Evolutionary conservation across 2,888 invertebrate genomes (phyloP), one percentile per base, ranked within the genome.

Genomic region (Girardia tigrina): DNA sequence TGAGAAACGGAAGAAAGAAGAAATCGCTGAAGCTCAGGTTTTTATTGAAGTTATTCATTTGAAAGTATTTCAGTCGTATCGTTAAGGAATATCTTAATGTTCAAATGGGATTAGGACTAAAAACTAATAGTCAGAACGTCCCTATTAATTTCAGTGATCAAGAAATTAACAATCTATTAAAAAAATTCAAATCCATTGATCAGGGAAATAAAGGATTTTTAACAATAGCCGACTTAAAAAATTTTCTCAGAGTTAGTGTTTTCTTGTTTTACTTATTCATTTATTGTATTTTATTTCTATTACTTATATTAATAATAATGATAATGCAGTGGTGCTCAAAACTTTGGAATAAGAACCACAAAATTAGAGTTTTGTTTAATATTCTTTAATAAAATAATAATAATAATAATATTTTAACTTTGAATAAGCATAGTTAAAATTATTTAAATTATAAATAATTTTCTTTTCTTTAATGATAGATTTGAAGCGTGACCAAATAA

Each of bases 171-270:
- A 87, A 89, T 8, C 95, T 94, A 85, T 91, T 93, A 81, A 92
- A 92, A 82, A 88, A 95, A 77, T 99, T 98, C 89, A 90, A 92
- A 84, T 88, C 91, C 80, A 90, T 98, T 79, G 98, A 98, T 86
- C 90, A 89, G 80, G 95, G 95, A 82, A 89, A 90, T 82, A 98
- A 98, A 85, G 98, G 98, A 80, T 97, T 91, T 85, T 94, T 99
- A 77, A 95, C 97, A 27, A 91, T 98, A 80, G 95, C 94, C 84
- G 98, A 99, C 83, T 91, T 99, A 79, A 88, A 95, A 79, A 88
- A 91, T 82, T 92, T 93, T 83, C 88, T 98, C 77, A 94, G 95
- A 90, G 95, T 95, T 86, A 82, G 81, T 8, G n/a, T n/a, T n/a
- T n/a, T n/a, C n/a, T n/a, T n/a, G n/a, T n/a, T n/a, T n/a, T n/a